A percentile compares a stretch with the other conserved stretches of the same genome.
These are phyloP conservation scores for Drosophila hamatofila DNA, from an alignment of 2,888 invertebrate species.

Conservation along the genomic window DNA sequence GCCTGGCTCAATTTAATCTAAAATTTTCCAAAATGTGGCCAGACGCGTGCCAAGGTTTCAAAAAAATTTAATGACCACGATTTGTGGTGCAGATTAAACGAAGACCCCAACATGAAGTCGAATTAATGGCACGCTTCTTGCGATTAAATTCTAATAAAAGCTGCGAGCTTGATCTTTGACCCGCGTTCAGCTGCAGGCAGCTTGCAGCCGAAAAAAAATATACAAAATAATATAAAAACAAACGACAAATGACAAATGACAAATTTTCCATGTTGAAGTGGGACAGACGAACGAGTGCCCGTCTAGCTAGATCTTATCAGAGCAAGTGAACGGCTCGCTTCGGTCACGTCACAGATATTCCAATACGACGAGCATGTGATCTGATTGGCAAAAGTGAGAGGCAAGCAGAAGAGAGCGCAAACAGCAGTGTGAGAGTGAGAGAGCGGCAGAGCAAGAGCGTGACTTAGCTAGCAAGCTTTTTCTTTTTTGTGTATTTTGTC, in stretches of 20 bases:
- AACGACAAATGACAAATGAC: conserved; percentile 16
- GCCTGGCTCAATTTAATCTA: conserved; percentile 39
- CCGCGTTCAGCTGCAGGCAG: conserved; percentile 16
- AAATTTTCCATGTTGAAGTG: conserved; percentile 30
- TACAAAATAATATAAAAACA: neutral
- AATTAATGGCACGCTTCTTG: conserved; percentile 27
- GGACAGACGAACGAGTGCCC: conserved; percentile 31
- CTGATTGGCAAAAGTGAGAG: conserved; percentile 43
- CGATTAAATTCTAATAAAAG: conserved; percentile 30
- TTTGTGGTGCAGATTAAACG: conserved; percentile 39
- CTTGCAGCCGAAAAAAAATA: conserved; percentile 24
- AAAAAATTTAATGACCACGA: conserved; percentile 30
- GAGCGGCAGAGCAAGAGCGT: neutral
- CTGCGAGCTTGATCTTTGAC: conserved; percentile 30
- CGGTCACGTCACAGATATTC: conserved; percentile 65
- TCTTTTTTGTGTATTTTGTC: conserved; percentile 13
- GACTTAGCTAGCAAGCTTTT: conserved; percentile 30
- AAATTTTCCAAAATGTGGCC: conserved; percentile 50
- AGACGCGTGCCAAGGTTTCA: conserved; percentile 44
- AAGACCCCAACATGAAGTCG: conserved; percentile 9
- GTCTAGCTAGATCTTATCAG: conserved; percentile 58
- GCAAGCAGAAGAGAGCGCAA: conserved; percentile 6
- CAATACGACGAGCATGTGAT: conserved; percentile 70
- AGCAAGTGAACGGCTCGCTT: conserved; percentile 37
- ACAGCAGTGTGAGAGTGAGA: neutral